phyloP scores from a whole-genome alignment of 2,113 vertebrate genomes.

The Alaudala cheleensis region DNA sequence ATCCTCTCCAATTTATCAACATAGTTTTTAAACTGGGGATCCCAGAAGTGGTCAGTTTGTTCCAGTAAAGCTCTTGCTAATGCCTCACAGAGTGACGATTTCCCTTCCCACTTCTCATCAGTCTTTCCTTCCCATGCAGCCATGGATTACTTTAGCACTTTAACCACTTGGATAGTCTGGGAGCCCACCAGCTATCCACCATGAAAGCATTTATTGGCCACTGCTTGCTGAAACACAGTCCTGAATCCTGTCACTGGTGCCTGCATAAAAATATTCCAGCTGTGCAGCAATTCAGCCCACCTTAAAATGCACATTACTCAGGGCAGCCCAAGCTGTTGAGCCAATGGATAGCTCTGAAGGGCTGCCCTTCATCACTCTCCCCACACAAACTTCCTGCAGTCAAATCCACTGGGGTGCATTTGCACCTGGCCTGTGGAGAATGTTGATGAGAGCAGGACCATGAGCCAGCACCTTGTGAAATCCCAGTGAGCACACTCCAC shows the following conservation, averaged over 20 bases:
- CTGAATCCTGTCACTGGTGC: background rate
- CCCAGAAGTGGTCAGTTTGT: constrained; percentile 21
- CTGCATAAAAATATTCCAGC: background rate
- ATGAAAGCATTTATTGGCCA: background rate
- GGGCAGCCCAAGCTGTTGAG: background rate
- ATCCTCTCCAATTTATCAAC: constrained; percentile 41
- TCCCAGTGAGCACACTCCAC: background rate
- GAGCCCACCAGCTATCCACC: background rate
- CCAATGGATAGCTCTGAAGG: background rate
- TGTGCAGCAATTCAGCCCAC: background rate
- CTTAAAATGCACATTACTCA: fast-evolving
- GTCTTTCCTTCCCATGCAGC: background rate
- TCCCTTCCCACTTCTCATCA: background rate
- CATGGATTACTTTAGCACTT: constrained; percentile 4
- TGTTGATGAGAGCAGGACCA: background rate
- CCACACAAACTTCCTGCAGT: background rate
- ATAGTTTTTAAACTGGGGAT: background rate
- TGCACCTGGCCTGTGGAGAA: fast-evolving
- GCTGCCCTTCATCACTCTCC: background rate
- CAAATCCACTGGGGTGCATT: background rate
- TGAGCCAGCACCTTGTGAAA: background rate
- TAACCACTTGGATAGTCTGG: background rate
- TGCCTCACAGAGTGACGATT: background rate
- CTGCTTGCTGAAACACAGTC: background rate
- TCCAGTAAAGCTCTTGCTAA: constrained; percentile 34